These are phyloP conservation scores for Mesocentrotus franciscanus DNA, from an alignment of 53 echinoderm and acorn worm species.

Conservation along the genomic window DNA sequence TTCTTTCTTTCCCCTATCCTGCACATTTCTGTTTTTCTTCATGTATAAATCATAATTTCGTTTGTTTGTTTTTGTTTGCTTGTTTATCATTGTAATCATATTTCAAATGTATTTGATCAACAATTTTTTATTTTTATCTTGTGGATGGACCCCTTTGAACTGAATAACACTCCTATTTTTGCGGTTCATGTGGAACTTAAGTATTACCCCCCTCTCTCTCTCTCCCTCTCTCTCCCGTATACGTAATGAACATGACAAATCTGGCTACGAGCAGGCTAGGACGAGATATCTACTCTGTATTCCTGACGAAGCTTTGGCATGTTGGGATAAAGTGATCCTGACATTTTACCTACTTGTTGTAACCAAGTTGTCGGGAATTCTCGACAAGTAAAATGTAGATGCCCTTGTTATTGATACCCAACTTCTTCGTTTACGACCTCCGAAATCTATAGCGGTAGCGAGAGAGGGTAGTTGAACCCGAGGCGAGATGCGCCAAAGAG, in stretches of 20 bases:
- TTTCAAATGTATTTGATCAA: too few species aligned
- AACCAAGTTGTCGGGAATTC: not conserved
- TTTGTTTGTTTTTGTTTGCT: too few species aligned
- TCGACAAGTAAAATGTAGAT: not conserved
- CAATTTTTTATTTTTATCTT: too few species aligned
- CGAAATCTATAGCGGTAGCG: not conserved
- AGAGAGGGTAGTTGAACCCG: not conserved
- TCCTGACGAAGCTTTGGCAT: not conserved
- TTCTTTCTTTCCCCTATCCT: too few species aligned
- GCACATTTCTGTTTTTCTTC: too few species aligned
- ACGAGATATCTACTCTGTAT: not conserved
- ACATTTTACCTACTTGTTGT: not conserved
- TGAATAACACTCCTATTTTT: too few species aligned
- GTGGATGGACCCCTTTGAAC: too few species aligned
- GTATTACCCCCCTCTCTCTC: not conserved
- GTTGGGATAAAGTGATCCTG: not conserved
- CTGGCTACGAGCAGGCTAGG: not conserved
- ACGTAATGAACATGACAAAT: not conserved
- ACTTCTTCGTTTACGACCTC: not conserved
- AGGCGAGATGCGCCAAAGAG: not conserved
- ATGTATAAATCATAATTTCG: too few species aligned
- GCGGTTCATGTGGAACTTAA: too few species aligned
- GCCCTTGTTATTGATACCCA: constrained; percentile 7
- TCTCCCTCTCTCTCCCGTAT: too few species aligned
- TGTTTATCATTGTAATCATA: too few species aligned